phyloP scores from a whole-genome alignment of 2,797 vertebrate genomes.

The Lates japonicus region DNA sequence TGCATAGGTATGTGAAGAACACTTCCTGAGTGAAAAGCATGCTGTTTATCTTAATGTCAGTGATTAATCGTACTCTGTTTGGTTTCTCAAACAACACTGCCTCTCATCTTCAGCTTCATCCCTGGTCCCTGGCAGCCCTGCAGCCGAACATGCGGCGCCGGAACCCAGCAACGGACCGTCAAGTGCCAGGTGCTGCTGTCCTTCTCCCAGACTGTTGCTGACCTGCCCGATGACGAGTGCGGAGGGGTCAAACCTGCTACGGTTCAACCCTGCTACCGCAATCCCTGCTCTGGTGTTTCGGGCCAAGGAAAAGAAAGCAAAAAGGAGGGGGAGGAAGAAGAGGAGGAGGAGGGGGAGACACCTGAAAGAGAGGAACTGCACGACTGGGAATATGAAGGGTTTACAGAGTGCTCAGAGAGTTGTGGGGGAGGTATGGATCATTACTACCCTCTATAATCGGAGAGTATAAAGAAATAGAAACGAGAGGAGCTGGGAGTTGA shows the following conservation, averaged over 20 bases:
- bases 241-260: conserved; percentile 89
- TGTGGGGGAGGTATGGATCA: conserved; percentile 93
- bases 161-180: conserved; percentile 89
- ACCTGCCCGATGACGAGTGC: conserved; percentile 94
- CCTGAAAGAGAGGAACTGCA: conserved; percentile 88
- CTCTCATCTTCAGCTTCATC: conserved; percentile 89
- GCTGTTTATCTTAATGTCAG: conserved; percentile 12
- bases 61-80: conserved; percentile 2
- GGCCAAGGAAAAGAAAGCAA: conserved; percentile 73
- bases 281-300: conserved; percentile 86
- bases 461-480: not conserved
- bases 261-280: conserved; percentile 90
- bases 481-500: not conserved
- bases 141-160: conserved; percentile 92
- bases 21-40: conserved; percentile 5
- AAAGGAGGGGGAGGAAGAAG: conserved; percentile 83
- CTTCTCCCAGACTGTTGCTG: conserved; percentile 95
- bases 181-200: conserved; percentile 95
- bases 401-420: conserved; percentile 94
- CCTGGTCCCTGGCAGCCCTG: conserved; percentile 93
- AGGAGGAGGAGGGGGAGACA: conserved; percentile 47
- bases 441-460: not conserved
- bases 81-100: conserved; percentile 15
- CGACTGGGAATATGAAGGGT: conserved; percentile 97
- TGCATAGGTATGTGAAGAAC: not conserved